These are phyloP conservation scores for Disparrhopalites patrizii DNA, from an alignment of 2,888 invertebrate species.

Conservation along the genomic window DNA sequence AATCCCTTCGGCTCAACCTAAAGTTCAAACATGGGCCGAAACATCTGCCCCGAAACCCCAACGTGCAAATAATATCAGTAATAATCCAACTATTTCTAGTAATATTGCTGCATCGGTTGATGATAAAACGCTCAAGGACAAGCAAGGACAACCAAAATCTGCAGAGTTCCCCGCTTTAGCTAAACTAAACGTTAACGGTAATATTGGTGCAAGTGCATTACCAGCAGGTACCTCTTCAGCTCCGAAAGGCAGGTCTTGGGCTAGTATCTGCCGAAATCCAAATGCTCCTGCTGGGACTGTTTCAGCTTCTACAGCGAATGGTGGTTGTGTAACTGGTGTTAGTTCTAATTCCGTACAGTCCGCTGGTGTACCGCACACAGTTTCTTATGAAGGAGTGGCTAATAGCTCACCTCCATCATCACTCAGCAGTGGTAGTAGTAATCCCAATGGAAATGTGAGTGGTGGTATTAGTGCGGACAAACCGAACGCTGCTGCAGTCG, in stretches of 20 bases:
- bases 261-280: conserved; percentile 36
- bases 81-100: not conserved
- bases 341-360: not conserved
- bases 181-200: conserved; percentile 8
- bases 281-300: not conserved
- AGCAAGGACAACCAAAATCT: not conserved
- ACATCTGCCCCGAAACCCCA: conserved; percentile 18
- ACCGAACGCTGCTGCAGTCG: not conserved
- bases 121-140: conserved; percentile 25
- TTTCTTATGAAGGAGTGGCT: no score
- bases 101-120: conserved; percentile 8
- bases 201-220: conserved; percentile 4
- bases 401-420: no score
- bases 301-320: not conserved
- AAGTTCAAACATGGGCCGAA: conserved; percentile 22
- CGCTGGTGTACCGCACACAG: no score
- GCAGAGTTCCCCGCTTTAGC: conserved; percentile 35
- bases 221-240: conserved; percentile 3
- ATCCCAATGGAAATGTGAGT: conserved; percentile 3
- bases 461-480: not conserved
- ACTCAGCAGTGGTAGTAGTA: no score
- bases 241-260: conserved; percentile 41
- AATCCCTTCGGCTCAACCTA: not conserved
- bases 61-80: not conserved
- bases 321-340: not conserved